Evolutionary conservation across 1,140 invertebrate genomes (phyloP), one percentile per base, ranked within the genome.

Genomic region (Mercenaria mercenaria): DNA sequence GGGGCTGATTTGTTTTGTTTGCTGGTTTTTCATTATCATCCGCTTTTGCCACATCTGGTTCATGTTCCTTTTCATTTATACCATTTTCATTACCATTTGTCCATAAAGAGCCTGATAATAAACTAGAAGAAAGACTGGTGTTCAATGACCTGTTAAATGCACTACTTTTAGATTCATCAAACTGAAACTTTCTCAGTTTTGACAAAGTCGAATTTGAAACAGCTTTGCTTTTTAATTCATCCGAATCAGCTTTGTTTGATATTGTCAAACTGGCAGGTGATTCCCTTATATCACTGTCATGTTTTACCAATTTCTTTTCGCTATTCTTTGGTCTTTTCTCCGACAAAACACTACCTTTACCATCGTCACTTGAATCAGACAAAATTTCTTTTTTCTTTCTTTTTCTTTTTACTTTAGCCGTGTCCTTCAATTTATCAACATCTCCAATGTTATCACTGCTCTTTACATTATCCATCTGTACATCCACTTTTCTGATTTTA

Each of bases 91-190:
- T 26, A 32, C 26, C 32, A 69, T 84, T 72, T 72, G 23, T 52
- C 64, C 67, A 85, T 39, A 85, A 32, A 37, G 64, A 72, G 0
- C 64, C 67, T 50, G 83, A 85, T n/a, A 85, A 50, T 43, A 84
- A 29, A 72, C 59, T 84, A 32, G n/a, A 41, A 23, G 67, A 52
- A 0, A 74, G 29, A 26, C 64, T 41, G 1, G 64, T 52, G 37
- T 39, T 0, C 26, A 43, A 6, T 37, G 67, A 74, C 29, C 6
- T 0, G 56, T 74, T 85, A 3, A 74, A 37, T 23, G 32, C 32
- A 74, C 32, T 85, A 32, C 83, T 74, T n/a, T 85, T 72, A 26
- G 61, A 72, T 56, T 85, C 83, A 85, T 85, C 83, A 76, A 85
- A 85, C 52, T 85, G 39, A 26, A 85, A 85, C 39, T 74, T 50